Conservation (phyloP, 2,888 invertebrate species). For the Lepidonotus clava region DNA sequence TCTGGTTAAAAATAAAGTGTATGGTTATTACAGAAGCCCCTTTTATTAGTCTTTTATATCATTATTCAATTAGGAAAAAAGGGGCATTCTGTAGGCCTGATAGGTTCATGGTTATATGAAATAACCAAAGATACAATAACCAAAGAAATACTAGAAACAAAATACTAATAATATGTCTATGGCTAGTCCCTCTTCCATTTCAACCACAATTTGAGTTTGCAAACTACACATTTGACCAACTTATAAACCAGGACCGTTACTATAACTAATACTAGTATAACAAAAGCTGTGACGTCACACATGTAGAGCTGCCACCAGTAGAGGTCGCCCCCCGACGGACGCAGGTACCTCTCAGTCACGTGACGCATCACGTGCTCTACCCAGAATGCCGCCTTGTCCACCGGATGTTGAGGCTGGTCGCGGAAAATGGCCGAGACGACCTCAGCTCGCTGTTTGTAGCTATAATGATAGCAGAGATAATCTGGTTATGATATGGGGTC, state of each 20-base stretch:
- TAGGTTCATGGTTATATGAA: no score
- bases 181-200: no score
- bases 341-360: neutral
- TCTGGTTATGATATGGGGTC: no score
- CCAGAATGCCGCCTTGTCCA: conserved; percentile 44
- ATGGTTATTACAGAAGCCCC: no score
- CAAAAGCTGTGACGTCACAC: neutral
- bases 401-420: conserved; percentile 19
- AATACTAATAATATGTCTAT: no score
- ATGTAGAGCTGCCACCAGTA: neutral
- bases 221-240: neutral
- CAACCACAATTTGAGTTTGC: neutral
- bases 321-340: neutral
- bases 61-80: no score
- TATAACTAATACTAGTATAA: neutral
- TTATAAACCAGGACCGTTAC: neutral
- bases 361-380: conserved; percentile 27
- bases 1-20: no score
- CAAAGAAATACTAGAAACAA: no score
- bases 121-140: no score
- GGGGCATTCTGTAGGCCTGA: no score
- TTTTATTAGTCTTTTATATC: no score
- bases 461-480: neutral
- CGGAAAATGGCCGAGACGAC: neutral
- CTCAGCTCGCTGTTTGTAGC: neutral